Evolutionary conservation across 2,888 invertebrate genomes (phyloP), one percentile per base, ranked within the genome.

Genomic region (Drosophila gaucha): DNA sequence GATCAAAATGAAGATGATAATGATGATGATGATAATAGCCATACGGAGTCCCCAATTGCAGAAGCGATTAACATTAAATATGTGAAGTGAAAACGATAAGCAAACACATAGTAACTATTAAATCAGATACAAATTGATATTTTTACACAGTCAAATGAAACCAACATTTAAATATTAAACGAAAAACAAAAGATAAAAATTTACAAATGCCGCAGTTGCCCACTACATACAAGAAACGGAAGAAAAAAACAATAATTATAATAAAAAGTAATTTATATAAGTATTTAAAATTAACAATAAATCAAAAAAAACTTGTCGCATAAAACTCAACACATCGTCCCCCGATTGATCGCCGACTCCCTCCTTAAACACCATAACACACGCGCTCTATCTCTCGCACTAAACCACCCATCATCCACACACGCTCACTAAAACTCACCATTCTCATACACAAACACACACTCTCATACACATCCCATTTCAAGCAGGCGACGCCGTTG

Each of bases 161-260:
- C 24, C 67, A 84, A 83, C 77, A 80, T 86, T 88, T 72, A 88
- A 82, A 72, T 78, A 83, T 86, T 46, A 46, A 46, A 35, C 16
- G 14, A 47, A 35, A 26, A 46, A 47, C 22, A 38, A 51, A 51
- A 30, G 51, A 72, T 22, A 71, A 74, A 65, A 86, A 72, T 85
- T 80, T 88, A 88, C 88, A 84, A 86, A 84, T 84, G 88, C 87
- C 85, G 79, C 84, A 88, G 89, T 86, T 86, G 85, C 80, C 88
- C 86, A 79, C 80, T 73, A 74, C 74, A 84, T 68, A 71, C 68
- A 80, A 76, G 66, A 69, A 71, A 74, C 54, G 57, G 57, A 83
- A 64, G 70, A 75, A 59, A 68, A 65, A 80, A 87, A 87, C 82
- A 87, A 87, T 87, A 83, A 87, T 83, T 82, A 83, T 83, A 85